phyloP scores from a whole-genome alignment of 2,888 invertebrate genomes.

The Tinea trinotella region DNA sequence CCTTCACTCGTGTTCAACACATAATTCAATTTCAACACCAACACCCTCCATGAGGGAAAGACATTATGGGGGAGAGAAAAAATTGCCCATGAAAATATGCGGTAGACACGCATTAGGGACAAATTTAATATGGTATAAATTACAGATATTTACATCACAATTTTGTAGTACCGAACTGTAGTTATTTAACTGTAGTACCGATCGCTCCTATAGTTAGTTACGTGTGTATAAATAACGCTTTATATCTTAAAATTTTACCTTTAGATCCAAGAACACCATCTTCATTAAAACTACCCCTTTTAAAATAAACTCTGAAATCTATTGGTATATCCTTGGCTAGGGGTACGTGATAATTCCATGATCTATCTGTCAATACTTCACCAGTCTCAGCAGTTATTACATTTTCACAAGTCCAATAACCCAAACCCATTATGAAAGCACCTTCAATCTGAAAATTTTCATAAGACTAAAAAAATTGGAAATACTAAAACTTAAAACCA shows the following conservation, averaged over 20 bases:
- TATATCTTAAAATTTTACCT: slow-evolving; percentile 35
- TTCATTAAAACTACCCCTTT: slow-evolving; percentile 62
- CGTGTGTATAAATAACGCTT: slow-evolving; percentile 25
- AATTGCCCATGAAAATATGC: neutral
- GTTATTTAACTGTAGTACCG: no score
- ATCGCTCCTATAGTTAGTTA: neutral
- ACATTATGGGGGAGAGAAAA: slow-evolving; percentile 7
- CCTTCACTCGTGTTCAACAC: neutral
- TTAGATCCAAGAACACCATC: slow-evolving; percentile 71
- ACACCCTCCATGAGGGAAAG: neutral
- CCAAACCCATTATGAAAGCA: slow-evolving; percentile 71
- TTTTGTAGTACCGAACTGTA: neutral
- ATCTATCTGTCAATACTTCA: slow-evolving; percentile 67
- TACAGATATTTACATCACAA: neutral
- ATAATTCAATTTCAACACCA: neutral
- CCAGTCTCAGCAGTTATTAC: slow-evolving; percentile 67
- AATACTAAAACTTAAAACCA: no score
- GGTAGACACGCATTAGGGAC: slow-evolving; percentile 3
- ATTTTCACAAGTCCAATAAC: slow-evolving; percentile 74
- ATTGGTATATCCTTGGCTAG: slow-evolving; percentile 73
- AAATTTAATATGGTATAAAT: slow-evolving; percentile 8
- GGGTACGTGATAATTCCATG: slow-evolving; percentile 75
- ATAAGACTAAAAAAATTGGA: no score
- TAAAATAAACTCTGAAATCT: slow-evolving; percentile 68
- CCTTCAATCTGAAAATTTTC: slow-evolving; percentile 56